phyloP scores from a whole-genome alignment of 2,888 invertebrate species.

The Chironomus riparius region DNA sequence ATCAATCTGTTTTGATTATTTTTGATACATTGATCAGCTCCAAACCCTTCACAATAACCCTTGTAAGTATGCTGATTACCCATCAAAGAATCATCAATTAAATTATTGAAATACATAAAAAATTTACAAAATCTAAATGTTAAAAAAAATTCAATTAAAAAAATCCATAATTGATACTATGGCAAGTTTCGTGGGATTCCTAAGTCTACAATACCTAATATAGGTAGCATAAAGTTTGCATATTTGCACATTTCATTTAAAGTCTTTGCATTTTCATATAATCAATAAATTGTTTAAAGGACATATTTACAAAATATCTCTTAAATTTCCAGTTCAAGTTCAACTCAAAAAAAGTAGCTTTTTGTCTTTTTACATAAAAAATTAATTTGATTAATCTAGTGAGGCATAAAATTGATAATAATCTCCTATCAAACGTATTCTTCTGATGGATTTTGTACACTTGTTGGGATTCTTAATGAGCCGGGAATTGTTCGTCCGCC shows the following conservation, averaged over 20 bases:
- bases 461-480: conserved; percentile 64
- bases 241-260: background rate
- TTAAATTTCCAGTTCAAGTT: too few relatives aligned
- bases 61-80: too few relatives aligned
- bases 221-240: background rate
- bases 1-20: too few relatives aligned
- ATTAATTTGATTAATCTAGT: background rate
- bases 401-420: background rate
- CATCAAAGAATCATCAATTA: too few relatives aligned
- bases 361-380: too few relatives aligned
- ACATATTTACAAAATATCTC: background rate
- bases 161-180: background rate
- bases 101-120: too few relatives aligned
- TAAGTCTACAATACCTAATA: background rate
- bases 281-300: background rate
- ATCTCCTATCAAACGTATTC: conserved; percentile 62
- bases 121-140: too few relatives aligned
- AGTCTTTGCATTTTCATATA: background rate
- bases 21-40: too few relatives aligned
- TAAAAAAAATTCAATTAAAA: too few relatives aligned
- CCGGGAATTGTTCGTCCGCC: conserved; percentile 54
- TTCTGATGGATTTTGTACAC: conserved; percentile 77
- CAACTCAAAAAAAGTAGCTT: too few relatives aligned
- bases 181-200: background rate
- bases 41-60: too few relatives aligned